Percentiles rank a stretch among this genome's conserved stretches.
Evolutionary conservation across 2,888 invertebrate species (phyloP).

Genomic region (Bimastos eiseni): DNA sequence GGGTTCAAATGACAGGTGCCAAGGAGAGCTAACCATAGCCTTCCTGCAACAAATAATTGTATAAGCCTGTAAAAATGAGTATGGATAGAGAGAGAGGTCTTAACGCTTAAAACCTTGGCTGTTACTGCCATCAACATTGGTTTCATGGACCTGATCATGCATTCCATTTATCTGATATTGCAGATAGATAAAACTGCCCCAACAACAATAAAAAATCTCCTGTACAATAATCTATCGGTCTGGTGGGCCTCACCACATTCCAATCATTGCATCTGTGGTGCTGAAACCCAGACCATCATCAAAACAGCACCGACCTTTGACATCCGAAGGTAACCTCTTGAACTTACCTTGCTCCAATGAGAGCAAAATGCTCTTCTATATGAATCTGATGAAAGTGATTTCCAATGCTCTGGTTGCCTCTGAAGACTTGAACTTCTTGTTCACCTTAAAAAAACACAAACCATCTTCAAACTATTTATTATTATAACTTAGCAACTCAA

Average conservation of each 20-base stretch:
- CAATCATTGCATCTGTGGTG: background rate
- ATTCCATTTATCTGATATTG: background rate
- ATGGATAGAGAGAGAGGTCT: background rate
- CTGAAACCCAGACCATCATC: background rate
- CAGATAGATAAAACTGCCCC: background rate
- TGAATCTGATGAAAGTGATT: conserved; percentile 19
- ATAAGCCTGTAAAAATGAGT: background rate
- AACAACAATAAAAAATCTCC: background rate
- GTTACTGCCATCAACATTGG: background rate
- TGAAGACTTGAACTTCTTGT: conserved; percentile 4
- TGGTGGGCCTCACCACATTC: background rate
- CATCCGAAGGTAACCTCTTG: background rate
- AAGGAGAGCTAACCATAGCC: background rate
- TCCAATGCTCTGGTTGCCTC: background rate
- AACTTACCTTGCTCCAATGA: conserved; percentile 17
- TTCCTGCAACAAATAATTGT: background rate
- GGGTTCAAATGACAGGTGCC: background rate
- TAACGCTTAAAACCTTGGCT: background rate
- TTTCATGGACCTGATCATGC: background rate
- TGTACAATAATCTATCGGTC: background rate
- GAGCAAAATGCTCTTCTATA: background rate
- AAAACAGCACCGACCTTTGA: background rate
- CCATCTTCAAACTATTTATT: background rate
- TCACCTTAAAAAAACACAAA: background rate
- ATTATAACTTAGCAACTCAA: background rate